These are phyloP conservation scores for Nyctalus aviator DNA, from an alignment of 2,797 vertebrate genomes.

Conservation along the genomic window DNA sequence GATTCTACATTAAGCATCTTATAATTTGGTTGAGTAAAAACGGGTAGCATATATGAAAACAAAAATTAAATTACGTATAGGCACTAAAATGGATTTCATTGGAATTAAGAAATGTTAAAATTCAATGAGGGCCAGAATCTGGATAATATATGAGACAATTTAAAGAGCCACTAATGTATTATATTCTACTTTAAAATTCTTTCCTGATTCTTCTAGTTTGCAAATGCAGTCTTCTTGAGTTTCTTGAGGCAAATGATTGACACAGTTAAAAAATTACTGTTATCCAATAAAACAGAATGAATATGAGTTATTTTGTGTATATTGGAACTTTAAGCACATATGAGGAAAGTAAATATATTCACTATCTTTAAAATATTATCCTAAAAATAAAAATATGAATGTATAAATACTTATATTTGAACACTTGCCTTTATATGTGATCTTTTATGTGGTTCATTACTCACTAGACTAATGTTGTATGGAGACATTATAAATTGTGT, in stretches of 20 bases:
- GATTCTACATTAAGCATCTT: not conserved
- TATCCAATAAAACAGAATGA: not conserved
- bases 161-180: not conserved
- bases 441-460: not conserved
- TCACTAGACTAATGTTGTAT: not conserved
- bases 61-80: not conserved
- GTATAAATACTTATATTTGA: constrained; percentile 16
- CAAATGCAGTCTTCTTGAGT: not conserved
- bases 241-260: not conserved
- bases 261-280: not conserved
- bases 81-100: not conserved
- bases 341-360: not conserved
- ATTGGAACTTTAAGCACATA: not conserved
- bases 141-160: not conserved
- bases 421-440: not conserved
- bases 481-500: not conserved
- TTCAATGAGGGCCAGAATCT: not conserved
- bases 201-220: not conserved
- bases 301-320: not conserved
- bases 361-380: not conserved
- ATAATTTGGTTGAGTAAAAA: not conserved
- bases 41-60: not conserved
- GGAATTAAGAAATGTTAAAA: not conserved
- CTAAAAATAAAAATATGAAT: not conserved
- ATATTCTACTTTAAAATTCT: not conserved